Percentiles rank a stretch among this genome's conserved stretches.
These are phyloP conservation scores for Adrianichthys oophorus DNA, from an alignment of 2,797 vertebrate genomes.

Conservation along the genomic window DNA sequence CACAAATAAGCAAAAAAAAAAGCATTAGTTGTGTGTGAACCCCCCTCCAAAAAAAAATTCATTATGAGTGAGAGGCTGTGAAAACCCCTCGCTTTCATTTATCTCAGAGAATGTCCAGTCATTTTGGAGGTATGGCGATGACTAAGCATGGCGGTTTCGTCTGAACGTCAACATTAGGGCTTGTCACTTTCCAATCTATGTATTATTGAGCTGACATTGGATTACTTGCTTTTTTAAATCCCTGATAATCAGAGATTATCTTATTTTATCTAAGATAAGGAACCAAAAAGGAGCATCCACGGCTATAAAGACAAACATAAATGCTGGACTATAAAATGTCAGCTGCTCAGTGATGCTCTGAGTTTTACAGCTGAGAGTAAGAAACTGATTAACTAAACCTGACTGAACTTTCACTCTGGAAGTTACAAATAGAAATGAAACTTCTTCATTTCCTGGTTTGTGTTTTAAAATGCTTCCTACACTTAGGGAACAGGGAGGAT, in stretches of 20 bases:
- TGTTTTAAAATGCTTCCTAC: conserved; percentile 67
- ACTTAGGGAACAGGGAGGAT: conserved; percentile 34
- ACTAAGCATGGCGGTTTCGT: not conserved
- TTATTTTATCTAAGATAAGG: conserved; percentile 10
- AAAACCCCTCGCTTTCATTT: conserved; percentile 36
- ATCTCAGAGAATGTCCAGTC: conserved; percentile 23
- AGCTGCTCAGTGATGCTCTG: conserved; percentile 3
- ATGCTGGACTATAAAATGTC: conserved; percentile 4
- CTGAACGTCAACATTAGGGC: too few species aligned
- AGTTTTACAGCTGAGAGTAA: conserved; percentile 1
- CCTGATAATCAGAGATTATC: not conserved
- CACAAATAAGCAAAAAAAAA: too few species aligned
- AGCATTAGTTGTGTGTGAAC: too few species aligned
- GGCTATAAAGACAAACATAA: conserved; percentile 5
- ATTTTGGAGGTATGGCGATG: conserved; percentile 18
- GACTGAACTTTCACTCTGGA: conserved; percentile 29
- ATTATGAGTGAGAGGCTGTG: conserved; percentile 24
- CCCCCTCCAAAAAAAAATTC: too few species aligned
- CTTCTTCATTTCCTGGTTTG: conserved; percentile 20
- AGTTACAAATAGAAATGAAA: conserved; percentile 54
- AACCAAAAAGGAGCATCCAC: not conserved
- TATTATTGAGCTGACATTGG: conserved; percentile 8
- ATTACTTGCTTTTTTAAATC: too few species aligned
- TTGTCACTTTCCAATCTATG: conserved; percentile 4
- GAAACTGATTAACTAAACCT: not conserved